Base-by-base conservation (phyloP, 2,888 invertebrate genomes). In the Epiperipatus broadwayi region DNA sequence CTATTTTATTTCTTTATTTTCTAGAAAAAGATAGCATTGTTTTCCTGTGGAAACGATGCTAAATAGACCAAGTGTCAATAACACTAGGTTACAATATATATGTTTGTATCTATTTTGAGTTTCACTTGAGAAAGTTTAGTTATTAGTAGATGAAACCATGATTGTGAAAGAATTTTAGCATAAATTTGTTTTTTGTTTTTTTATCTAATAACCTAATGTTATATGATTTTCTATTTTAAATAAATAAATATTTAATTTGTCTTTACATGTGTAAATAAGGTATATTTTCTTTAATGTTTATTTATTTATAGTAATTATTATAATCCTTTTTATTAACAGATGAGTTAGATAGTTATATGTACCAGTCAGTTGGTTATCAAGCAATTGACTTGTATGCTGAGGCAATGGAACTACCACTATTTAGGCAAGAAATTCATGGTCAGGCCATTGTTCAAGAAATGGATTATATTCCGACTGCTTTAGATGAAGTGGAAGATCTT, bases 311-410 rank as follows among this genome's bases (percentile, higher is more conserved):
- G 25, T 35, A 25, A 14, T 36, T 22, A 34, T 3, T 16, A 39
- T 25, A 29, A n/a, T n/a, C n/a, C n/a, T n/a, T 39, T 44, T 10
- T 19, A 4, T 27, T 37, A 27, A 28, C 58, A 76, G 79, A 79
- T 69, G 91, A 91, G 60, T 58, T 87, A 52, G 91, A 93, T 61
- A 89, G 89, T 56, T 95, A 83, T 57, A 99, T 99, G 97, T 97
- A 93, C 58, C 97, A 99, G 67, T 91, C 91, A 36, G 95, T 97
- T 39, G 97, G 95, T 1, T 84, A 89, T 58, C 83, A 91, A 66
- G 87, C 84, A 14, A 77, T 97, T 46, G 75, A 77, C 47, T 67
- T 79, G 47, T 81, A 91, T 58, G 83, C 89, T 19, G 78, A 85
- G 58, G 93, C 97, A 2, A 80, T 93, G 76, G 80, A 71, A 3